Conservation (phyloP, 1,140 invertebrate genomes). For the Zaprionus tsacasi region DNA sequence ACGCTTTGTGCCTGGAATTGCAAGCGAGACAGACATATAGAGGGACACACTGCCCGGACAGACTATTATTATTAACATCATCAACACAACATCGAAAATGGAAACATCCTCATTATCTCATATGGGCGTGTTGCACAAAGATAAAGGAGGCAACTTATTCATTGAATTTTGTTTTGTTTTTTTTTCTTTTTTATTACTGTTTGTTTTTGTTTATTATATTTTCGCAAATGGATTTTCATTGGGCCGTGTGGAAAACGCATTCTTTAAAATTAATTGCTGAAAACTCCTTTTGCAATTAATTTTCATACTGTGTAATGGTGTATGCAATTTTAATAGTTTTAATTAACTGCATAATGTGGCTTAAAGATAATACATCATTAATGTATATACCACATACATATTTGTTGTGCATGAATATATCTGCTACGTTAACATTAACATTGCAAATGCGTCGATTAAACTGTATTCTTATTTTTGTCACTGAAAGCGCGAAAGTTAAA, state of each 20-base stretch:
- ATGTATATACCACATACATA: no score
- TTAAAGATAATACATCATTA: slow-evolving; percentile 33
- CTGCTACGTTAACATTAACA: no score
- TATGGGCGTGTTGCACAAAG: neutral
- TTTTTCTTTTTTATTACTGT: slow-evolving; percentile 5
- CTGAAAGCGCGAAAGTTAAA: no score
- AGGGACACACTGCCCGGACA: neutral
- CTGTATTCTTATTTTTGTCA: no score
- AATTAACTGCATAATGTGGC: slow-evolving; percentile 68
- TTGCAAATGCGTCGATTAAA: no score
- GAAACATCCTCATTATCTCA: slow-evolving; percentile 3
- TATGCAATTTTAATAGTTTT: slow-evolving; percentile 70
- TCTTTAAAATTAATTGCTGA: slow-evolving; percentile 65
- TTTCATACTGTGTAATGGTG: slow-evolving; percentile 41
- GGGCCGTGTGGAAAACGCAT: slow-evolving; percentile 30
- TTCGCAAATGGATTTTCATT: slow-evolving; percentile 15
- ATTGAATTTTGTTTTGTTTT: no score
- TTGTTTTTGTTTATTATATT: slow-evolving; percentile 26
- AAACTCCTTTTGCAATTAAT: slow-evolving; percentile 68
- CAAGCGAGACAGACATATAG: neutral
- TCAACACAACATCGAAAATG: neutral
- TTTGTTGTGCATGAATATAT: no score
- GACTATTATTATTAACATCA: slow-evolving; percentile 35
- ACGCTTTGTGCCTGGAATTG: slow-evolving; percentile 42
- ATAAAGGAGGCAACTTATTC: slow-evolving; percentile 8